Evolutionary conservation across 30 jellyfish, hydroid and myxozoan genomes (phyloP).

Genomic region (Chironex yamaguchii): DNA sequence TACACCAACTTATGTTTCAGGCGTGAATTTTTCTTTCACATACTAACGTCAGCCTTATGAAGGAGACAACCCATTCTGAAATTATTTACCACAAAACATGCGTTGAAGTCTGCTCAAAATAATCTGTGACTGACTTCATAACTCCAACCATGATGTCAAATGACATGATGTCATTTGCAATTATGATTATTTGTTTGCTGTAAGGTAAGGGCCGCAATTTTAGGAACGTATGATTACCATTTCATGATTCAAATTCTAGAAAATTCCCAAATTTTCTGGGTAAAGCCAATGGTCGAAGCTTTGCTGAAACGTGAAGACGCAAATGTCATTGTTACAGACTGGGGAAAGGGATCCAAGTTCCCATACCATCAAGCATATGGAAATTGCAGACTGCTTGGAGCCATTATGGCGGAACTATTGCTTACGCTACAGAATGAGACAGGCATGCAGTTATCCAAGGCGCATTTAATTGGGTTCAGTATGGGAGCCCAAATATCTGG

Average conservation of each 20-base stretch:
- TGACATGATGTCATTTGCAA: too few relatives aligned
- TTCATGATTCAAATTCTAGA: background rate
- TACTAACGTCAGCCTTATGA: too few relatives aligned
- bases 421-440: conserved; percentile 30
- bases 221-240: too few relatives aligned
- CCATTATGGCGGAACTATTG: conserved; percentile 66
- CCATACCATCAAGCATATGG: conserved; percentile 84
- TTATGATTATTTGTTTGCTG: too few relatives aligned
- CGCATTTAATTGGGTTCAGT: conserved; percentile 86
- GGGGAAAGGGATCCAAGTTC: conserved; percentile 82
- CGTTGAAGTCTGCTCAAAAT: too few relatives aligned
- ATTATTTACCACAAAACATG: too few relatives aligned
- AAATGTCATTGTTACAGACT: conserved; percentile 76
- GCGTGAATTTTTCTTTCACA: too few relatives aligned
- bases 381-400: conserved; percentile 89
- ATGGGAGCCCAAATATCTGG: conserved; percentile 89
- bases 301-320: conserved; percentile 67
- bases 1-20: too few relatives aligned
- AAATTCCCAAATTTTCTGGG: conserved; percentile 40
- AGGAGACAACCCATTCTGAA: too few relatives aligned
- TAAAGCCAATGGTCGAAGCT: conserved; percentile 10
- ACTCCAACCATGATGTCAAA: too few relatives aligned
- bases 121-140: too few relatives aligned
- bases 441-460: conserved; percentile 47
- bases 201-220: too few relatives aligned